Conservation (phyloP, 2,888 invertebrate species). For the Scaptomyza flava region DNA sequence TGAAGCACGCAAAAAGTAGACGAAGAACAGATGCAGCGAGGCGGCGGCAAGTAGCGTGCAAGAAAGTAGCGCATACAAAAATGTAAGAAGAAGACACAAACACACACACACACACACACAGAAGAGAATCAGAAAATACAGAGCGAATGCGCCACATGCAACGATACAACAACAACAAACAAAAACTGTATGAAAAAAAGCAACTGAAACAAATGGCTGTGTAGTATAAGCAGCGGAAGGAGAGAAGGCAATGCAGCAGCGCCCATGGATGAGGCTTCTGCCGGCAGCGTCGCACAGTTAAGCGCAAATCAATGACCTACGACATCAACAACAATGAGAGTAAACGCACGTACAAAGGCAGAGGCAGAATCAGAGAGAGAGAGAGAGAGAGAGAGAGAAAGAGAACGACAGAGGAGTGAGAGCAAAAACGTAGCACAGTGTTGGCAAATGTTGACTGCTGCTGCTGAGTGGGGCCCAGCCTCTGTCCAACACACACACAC, state of each 20-base stretch:
- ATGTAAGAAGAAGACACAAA: conserved; percentile 61
- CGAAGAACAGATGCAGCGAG: conserved; percentile 33
- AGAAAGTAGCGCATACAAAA: conserved; percentile 43
- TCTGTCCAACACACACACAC: conserved; percentile 9
- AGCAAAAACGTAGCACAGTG: conserved; percentile 36
- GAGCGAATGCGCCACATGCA: conserved; percentile 71
- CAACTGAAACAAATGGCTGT: conserved; percentile 54
- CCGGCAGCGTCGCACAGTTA: conserved; percentile 51
- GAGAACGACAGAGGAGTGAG: conserved; percentile 15
- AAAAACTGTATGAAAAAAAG: conserved; percentile 53
- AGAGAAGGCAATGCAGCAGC: conserved; percentile 2
- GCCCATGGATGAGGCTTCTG: conserved; percentile 40
- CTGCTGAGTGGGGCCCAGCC: conserved; percentile 24
- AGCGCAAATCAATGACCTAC: conserved; percentile 81
- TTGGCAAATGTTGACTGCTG: conserved; percentile 42
- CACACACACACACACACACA: background rate
- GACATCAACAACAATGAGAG: conserved; percentile 66
- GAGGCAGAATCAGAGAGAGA: conserved; percentile 11
- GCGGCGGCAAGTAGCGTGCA: conserved; percentile 32
- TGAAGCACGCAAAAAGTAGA: conserved; percentile 43
- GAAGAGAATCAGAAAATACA: conserved; percentile 47
- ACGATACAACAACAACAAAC: conserved; percentile 49
- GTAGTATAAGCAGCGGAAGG: conserved; percentile 32
- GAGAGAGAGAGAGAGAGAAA: conserved; percentile 20
- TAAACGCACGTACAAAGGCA: conserved; percentile 31